A percentile compares a stretch with the other conserved stretches of the same genome.
Evolutionary conservation across 2,113 vertebrate species (phyloP).

Genomic region (Rhinopithecus roxellana): DNA sequence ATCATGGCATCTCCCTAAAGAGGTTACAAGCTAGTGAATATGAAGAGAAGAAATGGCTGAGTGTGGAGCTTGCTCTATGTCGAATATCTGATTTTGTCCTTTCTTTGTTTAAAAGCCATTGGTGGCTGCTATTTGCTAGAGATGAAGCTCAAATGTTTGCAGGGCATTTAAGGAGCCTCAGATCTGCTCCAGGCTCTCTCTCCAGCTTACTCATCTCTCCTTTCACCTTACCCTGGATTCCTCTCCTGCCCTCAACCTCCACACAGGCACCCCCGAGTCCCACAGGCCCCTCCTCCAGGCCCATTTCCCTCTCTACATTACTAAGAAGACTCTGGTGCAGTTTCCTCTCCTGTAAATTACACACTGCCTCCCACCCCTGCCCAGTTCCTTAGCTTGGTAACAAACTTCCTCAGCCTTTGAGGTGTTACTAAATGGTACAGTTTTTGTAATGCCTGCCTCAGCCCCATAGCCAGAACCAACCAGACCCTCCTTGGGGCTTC

Average conservation of each 20-base stretch:
- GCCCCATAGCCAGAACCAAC: background rate
- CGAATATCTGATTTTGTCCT: background rate
- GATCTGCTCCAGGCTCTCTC: background rate
- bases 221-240: background rate
- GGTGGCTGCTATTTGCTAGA: background rate
- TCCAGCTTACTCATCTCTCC: background rate
- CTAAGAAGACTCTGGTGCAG: background rate
- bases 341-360: background rate
- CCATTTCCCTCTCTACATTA: background rate
- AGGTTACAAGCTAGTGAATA: background rate
- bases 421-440: background rate
- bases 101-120: background rate
- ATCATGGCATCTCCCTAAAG: background rate
- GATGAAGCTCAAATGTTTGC: background rate
- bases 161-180: background rate
- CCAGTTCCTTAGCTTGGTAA: background rate
- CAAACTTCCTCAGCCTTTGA: background rate
- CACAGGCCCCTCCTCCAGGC: fast-evolving
- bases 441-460: background rate
- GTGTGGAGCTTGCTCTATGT: background rate
- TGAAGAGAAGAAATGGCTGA: background rate
- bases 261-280: fast-evolving
- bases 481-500: background rate
- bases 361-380: too few relatives aligned
- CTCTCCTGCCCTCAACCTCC: fast-evolving